Evolutionary conservation across 2,113 vertebrate genomes (phyloP), one percentile per base, ranked within the genome.

Genomic region (Chrysochloris asiatica): DNA sequence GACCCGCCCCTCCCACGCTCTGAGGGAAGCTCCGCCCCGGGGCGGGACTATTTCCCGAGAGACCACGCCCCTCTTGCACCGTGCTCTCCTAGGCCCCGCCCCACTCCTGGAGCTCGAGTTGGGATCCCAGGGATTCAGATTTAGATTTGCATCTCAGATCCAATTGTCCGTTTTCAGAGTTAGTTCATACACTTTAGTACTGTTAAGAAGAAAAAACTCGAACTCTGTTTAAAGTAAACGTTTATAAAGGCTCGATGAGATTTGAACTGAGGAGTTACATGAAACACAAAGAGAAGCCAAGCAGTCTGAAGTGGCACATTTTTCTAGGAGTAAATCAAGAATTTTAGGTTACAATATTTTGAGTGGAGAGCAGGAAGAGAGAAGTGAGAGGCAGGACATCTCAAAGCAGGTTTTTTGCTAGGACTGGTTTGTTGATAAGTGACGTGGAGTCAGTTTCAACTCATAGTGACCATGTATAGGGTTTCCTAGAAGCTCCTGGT

Each of bases 151-250:
- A 8, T 36, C 2, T 13, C 2, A 0, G 17, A 38, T 21, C 1
- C 2, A 0, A 0, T 0, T 19, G 19, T 4, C 2, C 0, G 6
- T 6, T 43, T 30, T 41, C 43, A 7, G 6, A 5, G 45, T 1
- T 21, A 5, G 1, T 28, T 36, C 13, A 8, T 21, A 48, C 26
- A 3, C 38, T 52, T 61, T 30, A n/a, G 59, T 30, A 33, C 33
- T 63, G 61, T 33, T 33, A 63, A 33, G 17, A 33, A 10, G 30
- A 63, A 33, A 33, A 30, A 63, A 9, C 28, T 33, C 28, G 12
- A 33, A 14, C 30, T 33, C 28, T 63, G 30, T 14, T 24, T 63
- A 63, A 63, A 63, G 61, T 33, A 33, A 63, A 63, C 10, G 61
- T 33, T 63, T 63, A 33, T 63, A 33, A 63, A 28, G 61, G 61